phyloP scores from a whole-genome alignment of 1,140 invertebrate species.

The Rhizoglyphus robini region DNA sequence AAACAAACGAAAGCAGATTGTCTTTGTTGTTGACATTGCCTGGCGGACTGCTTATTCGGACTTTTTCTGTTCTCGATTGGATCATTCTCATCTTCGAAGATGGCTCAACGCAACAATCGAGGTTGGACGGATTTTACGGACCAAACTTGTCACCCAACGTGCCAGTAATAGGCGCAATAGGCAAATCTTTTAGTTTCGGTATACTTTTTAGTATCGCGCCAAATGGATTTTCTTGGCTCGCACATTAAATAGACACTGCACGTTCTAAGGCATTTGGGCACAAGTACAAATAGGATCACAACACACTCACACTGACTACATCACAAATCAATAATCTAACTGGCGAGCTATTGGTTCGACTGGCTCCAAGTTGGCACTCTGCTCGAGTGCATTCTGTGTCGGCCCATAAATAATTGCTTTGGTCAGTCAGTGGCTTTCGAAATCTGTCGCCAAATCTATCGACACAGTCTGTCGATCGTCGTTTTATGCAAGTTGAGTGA shows the following conservation, averaged over 20 bases:
- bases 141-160: not conserved
- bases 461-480: not conserved
- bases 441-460: constrained; percentile 12
- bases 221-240: not conserved
- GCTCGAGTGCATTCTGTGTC: too few relatives aligned
- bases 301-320: not conserved
- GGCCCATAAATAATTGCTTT: too few relatives aligned
- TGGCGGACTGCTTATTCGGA: not conserved
- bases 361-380: too few relatives aligned
- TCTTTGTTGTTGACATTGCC: not conserved
- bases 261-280: not conserved
- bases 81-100: too few relatives aligned
- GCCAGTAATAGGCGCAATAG: constrained; percentile 10
- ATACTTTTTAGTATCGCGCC: not conserved
- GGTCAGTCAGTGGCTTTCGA: too few relatives aligned
- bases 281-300: constrained; percentile 7
- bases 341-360: not conserved
- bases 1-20: too few relatives aligned
- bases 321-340: constrained; percentile 2
- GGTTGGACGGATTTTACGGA: not conserved
- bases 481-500: not conserved
- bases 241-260: not conserved
- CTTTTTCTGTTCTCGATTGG: not conserved
- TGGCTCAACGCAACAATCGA: not conserved
- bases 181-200: constrained; percentile 12